Base-by-base conservation (phyloP, 2,888 invertebrate species). In the Lasioglossum morio region DNA sequence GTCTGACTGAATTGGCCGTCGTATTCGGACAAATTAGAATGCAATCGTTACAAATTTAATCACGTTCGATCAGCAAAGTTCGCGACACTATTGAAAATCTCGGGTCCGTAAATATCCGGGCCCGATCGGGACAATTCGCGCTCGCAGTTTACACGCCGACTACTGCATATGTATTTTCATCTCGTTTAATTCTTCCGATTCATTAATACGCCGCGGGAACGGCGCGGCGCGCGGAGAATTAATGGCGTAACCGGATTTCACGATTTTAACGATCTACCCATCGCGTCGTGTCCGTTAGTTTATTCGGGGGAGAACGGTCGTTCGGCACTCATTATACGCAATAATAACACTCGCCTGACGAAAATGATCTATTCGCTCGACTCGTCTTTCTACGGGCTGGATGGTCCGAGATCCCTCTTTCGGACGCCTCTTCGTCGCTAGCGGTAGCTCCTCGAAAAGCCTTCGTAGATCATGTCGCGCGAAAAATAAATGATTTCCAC, bases 401-500 rank as follows among this genome's bases (percentile, higher is more conserved):
- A 48, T 53, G 23, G 4, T n/a, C 27, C 40, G 66, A 72, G 66
- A 73, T 57, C 23, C 60, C 19, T 46, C 19, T 73, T 46, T 37
- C 63, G 12, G 23, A 69, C 37, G 30, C 16, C 60, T 12, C 16
- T 63, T 63, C 60, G 14, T 30, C 30, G 14, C 63, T 27, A 75
- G 8, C 48, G 23, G 3, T 0, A 48, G 30, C 43, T n/a, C 72
- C 75, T 75, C 85, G 73, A 86, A 78, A 37, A 43, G n/a, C 77
- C 30, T 83, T 78, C 85, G 81, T 74, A 79, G 88, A 89, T 89
- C 86, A 72, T 81, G 84, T 82, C 89, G 88, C 73, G 75, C 70
- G 82, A 79, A 86, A 66, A 89, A 89, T 88, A 88, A 89, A 89
- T 79, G 89, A 89, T 89, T 89, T 84, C 81, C 66, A 16, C 30